These are phyloP conservation scores for Fistularia commersonii DNA, from an alignment of 2,797 vertebrate species.

Conservation along the genomic window DNA sequence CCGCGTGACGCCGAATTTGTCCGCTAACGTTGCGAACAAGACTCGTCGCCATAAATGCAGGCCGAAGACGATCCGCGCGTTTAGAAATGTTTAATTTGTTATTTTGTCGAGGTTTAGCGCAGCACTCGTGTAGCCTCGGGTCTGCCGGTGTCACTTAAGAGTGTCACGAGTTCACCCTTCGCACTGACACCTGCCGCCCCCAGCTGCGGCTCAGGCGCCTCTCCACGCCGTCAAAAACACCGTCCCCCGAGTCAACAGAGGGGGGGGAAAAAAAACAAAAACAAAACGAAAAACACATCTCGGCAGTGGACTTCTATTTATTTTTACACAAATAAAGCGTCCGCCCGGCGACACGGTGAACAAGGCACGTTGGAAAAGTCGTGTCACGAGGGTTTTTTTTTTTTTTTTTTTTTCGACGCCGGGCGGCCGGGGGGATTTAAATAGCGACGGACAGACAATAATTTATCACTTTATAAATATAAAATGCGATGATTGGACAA, in stretches of 20 bases:
- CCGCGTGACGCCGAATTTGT: too few species aligned
- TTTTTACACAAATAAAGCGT: conserved; percentile 20
- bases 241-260: conserved; percentile 2
- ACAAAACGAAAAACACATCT: neutral
- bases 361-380: conserved; percentile 47
- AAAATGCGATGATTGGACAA: too few species aligned
- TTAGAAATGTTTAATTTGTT: too few species aligned
- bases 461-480: conserved; percentile 12
- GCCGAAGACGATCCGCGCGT: too few species aligned
- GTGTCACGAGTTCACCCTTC: conserved; percentile 19
- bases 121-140: neutral
- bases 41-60: too few species aligned
- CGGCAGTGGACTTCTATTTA: neutral
- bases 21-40: too few species aligned
- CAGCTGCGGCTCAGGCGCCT: conserved; percentile 44
- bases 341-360: conserved; percentile 7
- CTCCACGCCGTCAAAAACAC: conserved; percentile 32
- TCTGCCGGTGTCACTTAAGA: conserved; percentile 51
- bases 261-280: neutral
- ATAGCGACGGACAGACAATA: conserved; percentile 2
- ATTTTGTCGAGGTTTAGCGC: neutral
- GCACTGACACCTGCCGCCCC: conserved; percentile 41
- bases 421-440: neutral
- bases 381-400: neutral
- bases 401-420: neutral